phyloP scores from a whole-genome alignment of 2,888 invertebrate species.

The Tetanocera ferruginea region DNA sequence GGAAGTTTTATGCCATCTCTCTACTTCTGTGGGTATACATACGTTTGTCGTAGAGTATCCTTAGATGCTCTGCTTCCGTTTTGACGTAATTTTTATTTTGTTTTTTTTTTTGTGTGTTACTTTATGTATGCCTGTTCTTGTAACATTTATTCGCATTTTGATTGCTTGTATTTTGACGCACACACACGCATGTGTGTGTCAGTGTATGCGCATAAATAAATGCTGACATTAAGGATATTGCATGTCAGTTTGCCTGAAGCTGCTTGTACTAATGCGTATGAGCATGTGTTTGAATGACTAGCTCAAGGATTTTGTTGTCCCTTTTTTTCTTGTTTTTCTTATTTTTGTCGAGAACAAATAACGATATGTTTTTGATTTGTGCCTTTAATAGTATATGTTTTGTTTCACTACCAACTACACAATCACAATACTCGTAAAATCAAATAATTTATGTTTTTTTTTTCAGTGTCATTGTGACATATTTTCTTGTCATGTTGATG shows the following conservation, averaged over 20 bases:
- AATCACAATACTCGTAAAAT: too few relatives aligned
- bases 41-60: not conserved
- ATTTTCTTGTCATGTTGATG: too few relatives aligned
- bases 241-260: slow-evolving; percentile 6
- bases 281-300: slow-evolving; percentile 4
- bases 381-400: too few relatives aligned
- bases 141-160: not conserved
- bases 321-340: not conserved
- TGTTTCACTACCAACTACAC: too few relatives aligned
- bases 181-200: not conserved
- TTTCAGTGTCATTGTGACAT: too few relatives aligned
- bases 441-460: too few relatives aligned
- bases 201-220: not conserved
- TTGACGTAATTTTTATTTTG: not conserved
- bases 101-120: not conserved
- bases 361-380: slow-evolving; percentile 8
- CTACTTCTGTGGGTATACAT: not conserved
- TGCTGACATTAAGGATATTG: slow-evolving; percentile 25
- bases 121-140: not conserved
- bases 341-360: not conserved
- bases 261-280: not conserved
- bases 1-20: slow-evolving; percentile 1
- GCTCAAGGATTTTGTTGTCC: not conserved
- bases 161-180: not conserved
- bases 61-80: too few relatives aligned